Evolutionary conservation across 2,888 invertebrate genomes (phyloP), one percentile per base, ranked within the genome.

Genomic region (Napeogenes inachia): DNA sequence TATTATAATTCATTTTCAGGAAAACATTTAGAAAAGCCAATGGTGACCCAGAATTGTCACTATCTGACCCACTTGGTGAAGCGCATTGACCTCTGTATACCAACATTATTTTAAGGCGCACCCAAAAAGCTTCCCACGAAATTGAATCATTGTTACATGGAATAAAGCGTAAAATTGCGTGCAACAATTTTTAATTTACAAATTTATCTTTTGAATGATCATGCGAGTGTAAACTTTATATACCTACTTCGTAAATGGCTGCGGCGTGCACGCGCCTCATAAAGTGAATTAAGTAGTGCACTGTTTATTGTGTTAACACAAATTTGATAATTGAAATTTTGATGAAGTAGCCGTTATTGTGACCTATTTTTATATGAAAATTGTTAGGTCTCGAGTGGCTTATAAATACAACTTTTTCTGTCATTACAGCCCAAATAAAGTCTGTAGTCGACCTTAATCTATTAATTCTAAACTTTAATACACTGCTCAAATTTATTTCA

Each of bases 181-280:
- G 78, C 55, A 45, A 57, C 13, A 3, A 3, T 63, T 84, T 85
- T 86, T 88, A 89, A 88, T 88, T 87, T 88, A 85, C 83, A 82
- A 83, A 88, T 87, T 88, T 88, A 87, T 89, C 87, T 86, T 84
- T 79, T 75, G 80, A 84, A 85, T 84, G 81, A 88, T 88, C 87
- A 84, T 83, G 83, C 78, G 81, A 85, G 82, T 85, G 84, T 86
- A 83, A 87, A 87, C 73, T 88, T 87, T 87, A 85, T 87, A 81
- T 83, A 80, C 21, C 21, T 21, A 21, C 79, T 81, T 75, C 70
- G 76, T 81, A 80, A 85, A 87, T 84, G 80, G 84, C 75, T 80
- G 77, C 70, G 79, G 74, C 76, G 76, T 73, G 70, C 72, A 62
- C 61, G 61, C 62, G 58, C 50, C 30, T 50, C 50, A 59, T 59